A percentile compares a stretch with the other conserved stretches of the same genome.
Evolutionary conservation across 1,140 invertebrate genomes (phyloP).

Genomic region (Araneus ventricosus): DNA sequence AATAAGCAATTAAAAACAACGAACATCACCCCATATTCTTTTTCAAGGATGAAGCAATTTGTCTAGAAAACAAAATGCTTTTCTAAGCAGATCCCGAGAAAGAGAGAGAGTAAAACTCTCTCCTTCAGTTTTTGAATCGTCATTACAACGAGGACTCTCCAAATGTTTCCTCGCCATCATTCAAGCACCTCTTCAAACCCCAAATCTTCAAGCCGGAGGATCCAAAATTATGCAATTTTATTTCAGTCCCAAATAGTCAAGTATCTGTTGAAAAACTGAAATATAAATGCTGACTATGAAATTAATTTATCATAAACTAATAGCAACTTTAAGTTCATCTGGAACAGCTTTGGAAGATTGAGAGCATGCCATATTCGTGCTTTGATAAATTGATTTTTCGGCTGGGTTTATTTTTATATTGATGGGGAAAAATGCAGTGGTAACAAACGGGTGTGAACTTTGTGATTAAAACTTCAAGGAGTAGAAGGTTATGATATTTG

Average conservation of each 20-base stretch:
- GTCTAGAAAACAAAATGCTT: not conserved
- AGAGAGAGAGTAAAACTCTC: not conserved
- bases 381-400: not conserved
- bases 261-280: not conserved
- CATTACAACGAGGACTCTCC: not conserved
- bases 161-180: not conserved
- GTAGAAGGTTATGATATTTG: not conserved
- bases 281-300: not conserved
- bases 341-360: not conserved
- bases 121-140: not conserved
- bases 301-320: not conserved
- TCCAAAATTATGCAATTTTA: not conserved
- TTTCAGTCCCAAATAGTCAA: not conserved
- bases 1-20: too few species aligned
- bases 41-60: not conserved
- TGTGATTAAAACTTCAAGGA: not conserved
- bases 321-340: not conserved
- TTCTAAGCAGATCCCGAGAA: not conserved
- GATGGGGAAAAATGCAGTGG: not conserved
- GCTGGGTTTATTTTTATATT: not conserved
- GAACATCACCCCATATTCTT: not conserved
- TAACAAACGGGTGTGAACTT: not conserved
- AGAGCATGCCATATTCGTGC: not conserved
- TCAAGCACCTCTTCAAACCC: not conserved
- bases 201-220: not conserved